A percentile compares a stretch with the other conserved stretches of the same genome.
These are phyloP conservation scores for Pempheris klunzingeri DNA, from an alignment of 2,797 vertebrate genomes.

Conservation along the genomic window DNA sequence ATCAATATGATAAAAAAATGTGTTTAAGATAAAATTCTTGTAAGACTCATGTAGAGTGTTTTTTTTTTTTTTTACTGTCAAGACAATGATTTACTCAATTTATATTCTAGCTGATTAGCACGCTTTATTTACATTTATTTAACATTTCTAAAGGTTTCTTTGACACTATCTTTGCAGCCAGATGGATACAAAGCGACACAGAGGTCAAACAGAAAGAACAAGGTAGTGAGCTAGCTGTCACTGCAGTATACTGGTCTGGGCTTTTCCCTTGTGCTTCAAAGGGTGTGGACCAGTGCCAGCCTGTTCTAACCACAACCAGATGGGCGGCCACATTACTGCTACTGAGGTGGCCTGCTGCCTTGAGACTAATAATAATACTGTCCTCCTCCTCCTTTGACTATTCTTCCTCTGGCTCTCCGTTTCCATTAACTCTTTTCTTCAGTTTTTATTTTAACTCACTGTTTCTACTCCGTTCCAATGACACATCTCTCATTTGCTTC, in stretches of 20 bases:
- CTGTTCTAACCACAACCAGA: slow-evolving; percentile 76
- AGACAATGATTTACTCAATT: background rate
- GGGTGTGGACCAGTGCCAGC: slow-evolving; percentile 65
- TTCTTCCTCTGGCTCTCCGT: slow-evolving; percentile 22
- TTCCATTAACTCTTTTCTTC: background rate
- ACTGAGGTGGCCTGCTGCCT: slow-evolving; percentile 67
- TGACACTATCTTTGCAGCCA: slow-evolving; percentile 19
- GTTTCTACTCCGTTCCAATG: slow-evolving; percentile 2
- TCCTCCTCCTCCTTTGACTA: slow-evolving; percentile 27
- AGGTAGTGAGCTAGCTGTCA: slow-evolving; percentile 48
- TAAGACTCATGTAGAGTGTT: no score
- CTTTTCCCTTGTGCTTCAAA: slow-evolving; percentile 69
- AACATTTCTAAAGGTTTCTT: slow-evolving; percentile 8
- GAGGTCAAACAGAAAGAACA: slow-evolving; percentile 53
- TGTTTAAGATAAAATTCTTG: no score
- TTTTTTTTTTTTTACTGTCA: background rate
- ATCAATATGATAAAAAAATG: background rate
- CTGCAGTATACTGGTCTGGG: slow-evolving; percentile 47
- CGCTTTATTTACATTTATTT: slow-evolving; percentile 14
- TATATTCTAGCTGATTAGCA: background rate
- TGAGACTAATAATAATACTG: slow-evolving; percentile 67
- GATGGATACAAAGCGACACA: slow-evolving; percentile 39
- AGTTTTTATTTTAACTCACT: slow-evolving; percentile 10
- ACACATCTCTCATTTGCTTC: slow-evolving; percentile 43
- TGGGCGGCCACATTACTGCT: slow-evolving; percentile 71